Percentiles rank a stretch among this genome's conserved stretches.
Conservation (phyloP, 2,888 invertebrate species). For the Agrochola lota region DNA sequence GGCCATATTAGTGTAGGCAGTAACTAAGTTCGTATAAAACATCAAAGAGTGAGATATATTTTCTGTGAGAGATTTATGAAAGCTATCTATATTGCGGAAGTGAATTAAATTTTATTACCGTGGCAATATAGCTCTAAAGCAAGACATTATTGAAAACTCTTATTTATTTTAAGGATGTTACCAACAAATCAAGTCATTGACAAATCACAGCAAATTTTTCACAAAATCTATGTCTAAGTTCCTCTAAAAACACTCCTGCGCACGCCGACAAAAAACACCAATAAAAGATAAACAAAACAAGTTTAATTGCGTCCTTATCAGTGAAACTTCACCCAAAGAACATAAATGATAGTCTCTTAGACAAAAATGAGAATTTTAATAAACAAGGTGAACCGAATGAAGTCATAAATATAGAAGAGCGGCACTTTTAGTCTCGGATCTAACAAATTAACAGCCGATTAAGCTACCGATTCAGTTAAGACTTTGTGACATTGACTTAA, state of each 20-base stretch:
- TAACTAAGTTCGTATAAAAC: neutral
- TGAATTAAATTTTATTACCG: neutral
- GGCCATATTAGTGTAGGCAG: neutral
- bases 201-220: slow-evolving; percentile 23
- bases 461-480: slow-evolving; percentile 88
- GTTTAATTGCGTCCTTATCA: slow-evolving; percentile 77
- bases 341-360: slow-evolving; percentile 71
- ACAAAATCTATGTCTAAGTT: neutral
- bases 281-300: slow-evolving; percentile 63
- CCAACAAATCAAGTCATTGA: slow-evolving; percentile 18
- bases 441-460: slow-evolving; percentile 90
- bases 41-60: neutral
- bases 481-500: slow-evolving; percentile 83
- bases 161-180: neutral
- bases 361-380: slow-evolving; percentile 76
- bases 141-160: neutral
- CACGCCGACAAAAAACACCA: slow-evolving; percentile 32
- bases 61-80: slow-evolving; percentile 3
- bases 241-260: slow-evolving; percentile 12
- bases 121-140: neutral
- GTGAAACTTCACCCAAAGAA: slow-evolving; percentile 48
- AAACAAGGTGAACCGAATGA: slow-evolving; percentile 85
- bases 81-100: neutral
- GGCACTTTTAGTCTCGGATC: slow-evolving; percentile 85
- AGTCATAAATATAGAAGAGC: slow-evolving; percentile 87